Evolutionary conservation across 2,888 invertebrate species (phyloP).

Genomic region (Proisotoma minuta): DNA sequence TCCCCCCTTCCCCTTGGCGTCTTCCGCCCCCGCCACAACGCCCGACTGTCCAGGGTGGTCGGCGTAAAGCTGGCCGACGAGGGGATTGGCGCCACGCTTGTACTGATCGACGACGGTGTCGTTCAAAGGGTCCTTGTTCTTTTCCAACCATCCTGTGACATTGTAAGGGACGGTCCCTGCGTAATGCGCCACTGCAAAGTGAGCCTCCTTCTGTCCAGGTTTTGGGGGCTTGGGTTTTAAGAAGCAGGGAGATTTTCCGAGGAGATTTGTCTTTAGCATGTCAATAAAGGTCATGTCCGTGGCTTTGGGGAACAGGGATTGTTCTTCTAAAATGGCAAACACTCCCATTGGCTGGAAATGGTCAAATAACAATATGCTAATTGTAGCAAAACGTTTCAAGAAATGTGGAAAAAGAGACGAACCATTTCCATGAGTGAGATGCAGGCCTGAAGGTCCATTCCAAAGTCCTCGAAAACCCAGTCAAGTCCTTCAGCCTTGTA

Average conservation of each 20-base stretch:
- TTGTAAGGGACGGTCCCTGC: slow-evolving; percentile 26
- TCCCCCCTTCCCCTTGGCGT: slow-evolving; percentile 38
- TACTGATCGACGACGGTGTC: slow-evolving; percentile 56
- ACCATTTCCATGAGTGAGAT: neutral
- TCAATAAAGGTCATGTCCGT: slow-evolving; percentile 19
- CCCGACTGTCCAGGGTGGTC: slow-evolving; percentile 49
- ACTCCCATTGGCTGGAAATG: slow-evolving; percentile 23
- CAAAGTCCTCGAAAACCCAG: no score
- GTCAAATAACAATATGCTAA: neutral
- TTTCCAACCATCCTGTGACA: slow-evolving; percentile 52
- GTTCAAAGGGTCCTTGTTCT: slow-evolving; percentile 60
- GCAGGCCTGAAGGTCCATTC: neutral
- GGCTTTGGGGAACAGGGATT: slow-evolving; percentile 8
- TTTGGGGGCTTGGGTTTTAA: slow-evolving; percentile 18
- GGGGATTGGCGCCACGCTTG: slow-evolving; percentile 50
- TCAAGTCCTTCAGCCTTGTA: slow-evolving; percentile 95
- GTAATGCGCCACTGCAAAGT: slow-evolving; percentile 20
- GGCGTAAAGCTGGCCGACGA: slow-evolving; percentile 50
- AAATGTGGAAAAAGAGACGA: neutral
- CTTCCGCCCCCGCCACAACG: neutral
- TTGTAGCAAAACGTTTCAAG: neutral
- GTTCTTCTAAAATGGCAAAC: slow-evolving; percentile 4
- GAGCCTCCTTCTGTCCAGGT: slow-evolving; percentile 14
- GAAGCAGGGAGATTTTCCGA: slow-evolving; percentile 17
- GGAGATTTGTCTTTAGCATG: slow-evolving; percentile 15